A percentile compares a stretch with the other conserved stretches of the same genome.
phyloP scores from a whole-genome alignment of 1,140 invertebrate species.

The Eupeodes corollae region DNA sequence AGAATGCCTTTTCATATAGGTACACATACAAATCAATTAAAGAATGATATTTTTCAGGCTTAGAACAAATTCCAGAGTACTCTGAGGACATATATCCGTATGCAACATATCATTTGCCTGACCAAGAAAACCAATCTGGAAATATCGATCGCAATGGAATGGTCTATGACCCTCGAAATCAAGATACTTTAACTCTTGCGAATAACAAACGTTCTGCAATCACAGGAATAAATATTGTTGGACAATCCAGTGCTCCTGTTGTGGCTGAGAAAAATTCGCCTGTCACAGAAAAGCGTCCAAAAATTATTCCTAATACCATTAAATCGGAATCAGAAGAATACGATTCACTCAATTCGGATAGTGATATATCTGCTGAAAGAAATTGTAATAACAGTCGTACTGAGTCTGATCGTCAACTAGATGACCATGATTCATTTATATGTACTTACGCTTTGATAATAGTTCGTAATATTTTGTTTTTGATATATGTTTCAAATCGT shows the following conservation, averaged over 20 bases:
- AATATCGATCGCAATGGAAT: constrained; percentile 22
- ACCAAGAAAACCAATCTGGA: constrained; percentile 40
- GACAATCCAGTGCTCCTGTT: constrained; percentile 4
- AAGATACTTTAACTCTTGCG: constrained; percentile 16
- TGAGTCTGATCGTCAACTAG: constrained; percentile 43
- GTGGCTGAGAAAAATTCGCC: constrained; percentile 13
- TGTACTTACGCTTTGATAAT: constrained; percentile 2
- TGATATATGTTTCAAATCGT: not conserved
- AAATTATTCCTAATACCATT: constrained; percentile 19
- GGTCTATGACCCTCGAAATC: constrained; percentile 16
- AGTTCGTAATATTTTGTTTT: constrained; percentile 4
- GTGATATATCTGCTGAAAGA: constrained; percentile 34
- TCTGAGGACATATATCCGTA: constrained; percentile 54
- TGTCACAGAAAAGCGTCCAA: constrained; percentile 18
- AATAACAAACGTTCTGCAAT: constrained; percentile 30
- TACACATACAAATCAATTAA: constrained; percentile 39
- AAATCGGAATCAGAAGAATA: constrained; percentile 51
- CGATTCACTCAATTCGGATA: constrained; percentile 48
- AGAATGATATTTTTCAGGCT: constrained; percentile 18
- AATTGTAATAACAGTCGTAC: not conserved
- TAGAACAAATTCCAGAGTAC: constrained; percentile 48
- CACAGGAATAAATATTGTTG: constrained; percentile 13
- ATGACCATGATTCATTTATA: constrained; percentile 38
- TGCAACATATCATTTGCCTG: constrained; percentile 49
- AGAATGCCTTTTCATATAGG: too few species aligned